Base-by-base conservation (phyloP, 1,140 invertebrate genomes). In the Drosophila lini region DNA sequence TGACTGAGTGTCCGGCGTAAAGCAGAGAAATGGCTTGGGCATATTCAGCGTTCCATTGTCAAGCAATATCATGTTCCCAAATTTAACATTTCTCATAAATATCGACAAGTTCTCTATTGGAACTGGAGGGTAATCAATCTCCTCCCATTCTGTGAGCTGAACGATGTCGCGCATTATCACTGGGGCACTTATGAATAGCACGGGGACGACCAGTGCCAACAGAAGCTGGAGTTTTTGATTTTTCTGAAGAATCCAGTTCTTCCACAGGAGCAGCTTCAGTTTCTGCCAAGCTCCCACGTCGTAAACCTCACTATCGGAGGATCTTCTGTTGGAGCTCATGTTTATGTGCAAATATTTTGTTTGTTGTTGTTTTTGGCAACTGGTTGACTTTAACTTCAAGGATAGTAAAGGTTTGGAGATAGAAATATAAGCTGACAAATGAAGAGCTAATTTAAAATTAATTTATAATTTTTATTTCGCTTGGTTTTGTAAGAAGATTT, bases 181-280 rank as follows among this genome's bases (percentile, higher is more conserved):
- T 8, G 78, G 28, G 1, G 78, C 42, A 0, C 32, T 7, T 3
- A 79, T 36, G n/a, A 65, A 78, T 5, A 79, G 0, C 2, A 63
- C 2, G 0, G 76, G 67, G 1, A 64, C 31, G 5, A 48, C 0
- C 5, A 79, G 5, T 7, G 22, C 50, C 1, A 73, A 0, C 4
- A 58, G 0, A 3, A 73, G 13, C 25, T 79, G 76, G 0, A 65
- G 9, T 25, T 73, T 78, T 32, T 73, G 59, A 28, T 71, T 79
- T 67, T 55, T 45, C 42, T 79, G 75, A 15, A 79, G 36, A 4
- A 65, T 22, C 75, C 75, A 78, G 5, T 78, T 79, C 28, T 79
- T 79, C 76, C 76, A 79, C 0, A 79, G 19, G 9, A 79, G 59
- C 3, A 79, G 40, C 55, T 50, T 73, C 2, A 78, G 50, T 15